Percentiles rank a stretch among this genome's conserved stretches.
Evolutionary conservation across 2,113 vertebrate genomes (phyloP).

Genomic region (Chunga burmeisteri): DNA sequence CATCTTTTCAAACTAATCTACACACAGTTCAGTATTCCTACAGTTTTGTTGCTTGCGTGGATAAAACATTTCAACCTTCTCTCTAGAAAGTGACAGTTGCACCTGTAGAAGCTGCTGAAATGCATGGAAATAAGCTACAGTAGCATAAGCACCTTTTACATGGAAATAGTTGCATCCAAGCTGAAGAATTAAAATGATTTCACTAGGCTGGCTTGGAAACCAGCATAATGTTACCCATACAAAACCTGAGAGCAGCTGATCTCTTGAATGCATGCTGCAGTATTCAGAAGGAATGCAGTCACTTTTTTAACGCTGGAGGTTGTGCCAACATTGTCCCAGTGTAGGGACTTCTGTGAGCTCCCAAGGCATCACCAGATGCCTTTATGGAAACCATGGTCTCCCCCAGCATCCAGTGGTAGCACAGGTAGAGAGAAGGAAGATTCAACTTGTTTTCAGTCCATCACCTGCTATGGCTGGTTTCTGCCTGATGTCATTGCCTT

Average conservation of each 20-base stretch:
- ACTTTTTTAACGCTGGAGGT: neutral
- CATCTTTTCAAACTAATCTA: slow-evolving; percentile 9
- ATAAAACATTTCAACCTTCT: slow-evolving; percentile 11
- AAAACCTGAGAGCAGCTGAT: neutral
- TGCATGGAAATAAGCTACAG: neutral
- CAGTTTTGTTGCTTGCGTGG: neutral
- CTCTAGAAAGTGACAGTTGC: neutral
- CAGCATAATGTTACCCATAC: neutral
- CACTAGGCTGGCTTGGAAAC: neutral
- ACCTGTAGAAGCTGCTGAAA: neutral
- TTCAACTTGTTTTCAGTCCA: neutral
- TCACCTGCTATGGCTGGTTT: neutral
- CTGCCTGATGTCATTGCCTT: neutral
- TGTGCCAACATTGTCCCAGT: neutral
- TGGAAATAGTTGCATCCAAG: neutral
- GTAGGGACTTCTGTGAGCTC: neutral
- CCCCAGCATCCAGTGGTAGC: neutral
- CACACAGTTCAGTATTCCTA: neutral
- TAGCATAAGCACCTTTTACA: neutral
- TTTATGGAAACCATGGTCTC: neutral
- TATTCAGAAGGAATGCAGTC: neutral
- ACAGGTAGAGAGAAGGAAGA: neutral
- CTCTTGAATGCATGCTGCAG: neutral
- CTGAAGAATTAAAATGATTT: neutral
- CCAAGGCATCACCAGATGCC: neutral